Percentiles rank a stretch among this genome's conserved stretches.
These are phyloP conservation scores for Eupeodes corollae DNA, from an alignment of 1,140 invertebrate genomes.

Conservation along the genomic window DNA sequence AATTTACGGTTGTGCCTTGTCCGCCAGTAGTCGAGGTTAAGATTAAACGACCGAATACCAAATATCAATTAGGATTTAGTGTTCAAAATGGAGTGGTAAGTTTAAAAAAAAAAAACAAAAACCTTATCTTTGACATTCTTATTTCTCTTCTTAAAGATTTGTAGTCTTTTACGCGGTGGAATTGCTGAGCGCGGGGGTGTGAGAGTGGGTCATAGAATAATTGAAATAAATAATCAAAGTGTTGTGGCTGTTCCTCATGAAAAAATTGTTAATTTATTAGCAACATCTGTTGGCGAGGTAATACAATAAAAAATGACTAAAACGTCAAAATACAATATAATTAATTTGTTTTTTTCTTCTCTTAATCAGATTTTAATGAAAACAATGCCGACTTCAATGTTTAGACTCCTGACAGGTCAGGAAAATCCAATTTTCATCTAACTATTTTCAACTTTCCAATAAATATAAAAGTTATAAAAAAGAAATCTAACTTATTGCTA, in stretches of 20 bases:
- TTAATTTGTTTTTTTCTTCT: constrained; percentile 1
- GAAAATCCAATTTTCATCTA: constrained; percentile 98
- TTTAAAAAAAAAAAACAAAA: neutral
- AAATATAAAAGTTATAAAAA: too few species aligned
- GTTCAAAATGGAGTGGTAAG: constrained; percentile 98
- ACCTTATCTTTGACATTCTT: neutral
- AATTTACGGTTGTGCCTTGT: constrained; percentile 96
- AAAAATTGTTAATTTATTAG: constrained; percentile 95
- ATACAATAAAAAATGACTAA: constrained; percentile 6
- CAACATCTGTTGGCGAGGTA: constrained; percentile 97
- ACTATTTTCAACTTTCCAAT: constrained; percentile 16
- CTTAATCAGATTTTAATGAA: constrained; percentile 93
- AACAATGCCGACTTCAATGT: constrained; percentile 99
- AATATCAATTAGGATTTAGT: constrained; percentile 98
- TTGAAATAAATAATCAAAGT: constrained; percentile 98
- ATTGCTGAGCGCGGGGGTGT: constrained; percentile 98
- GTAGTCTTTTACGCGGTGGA: constrained; percentile 90
- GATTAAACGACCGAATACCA: constrained; percentile 97
- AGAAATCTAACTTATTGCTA: too few species aligned
- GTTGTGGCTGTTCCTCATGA: constrained; percentile 99
- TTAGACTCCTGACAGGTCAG: constrained; percentile 94
- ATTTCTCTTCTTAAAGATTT: constrained; percentile 59
- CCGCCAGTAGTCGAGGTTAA: constrained; percentile 99
- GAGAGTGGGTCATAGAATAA: constrained; percentile 95
- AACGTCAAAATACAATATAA: neutral